Percentiles rank a stretch among this genome's conserved stretches.
phyloP scores from a whole-genome alignment of 1,140 invertebrate genomes.

The Leptopilina boulardi region DNA sequence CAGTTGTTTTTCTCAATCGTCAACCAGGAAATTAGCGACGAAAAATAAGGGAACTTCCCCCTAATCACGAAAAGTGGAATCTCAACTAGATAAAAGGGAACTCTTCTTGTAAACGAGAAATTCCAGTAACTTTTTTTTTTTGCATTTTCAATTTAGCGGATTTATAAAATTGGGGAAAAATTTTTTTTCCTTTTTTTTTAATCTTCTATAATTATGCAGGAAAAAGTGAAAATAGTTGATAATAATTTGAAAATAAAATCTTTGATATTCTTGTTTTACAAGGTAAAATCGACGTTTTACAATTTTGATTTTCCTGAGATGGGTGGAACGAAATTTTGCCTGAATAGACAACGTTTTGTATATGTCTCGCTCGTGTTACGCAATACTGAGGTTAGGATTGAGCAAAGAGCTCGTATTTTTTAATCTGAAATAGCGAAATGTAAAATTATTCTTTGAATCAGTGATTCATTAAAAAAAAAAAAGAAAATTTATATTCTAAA shows the following conservation, averaged over 20 bases:
- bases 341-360: not conserved
- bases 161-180: too few species aligned
- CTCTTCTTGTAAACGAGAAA: not conserved
- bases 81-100: slow-evolving; percentile 35
- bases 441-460: not conserved
- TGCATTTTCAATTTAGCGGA: not conserved
- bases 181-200: not conserved
- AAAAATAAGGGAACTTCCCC: slow-evolving; percentile 41
- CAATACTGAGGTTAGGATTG: not conserved
- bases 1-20: slow-evolving; percentile 65
- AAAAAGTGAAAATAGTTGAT: too few species aligned
- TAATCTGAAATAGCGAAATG: not conserved
- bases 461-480: not conserved
- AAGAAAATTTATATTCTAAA: too few species aligned
- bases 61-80: slow-evolving; percentile 40
- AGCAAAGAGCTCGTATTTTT: not conserved
- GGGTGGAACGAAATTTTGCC: slow-evolving; percentile 1
- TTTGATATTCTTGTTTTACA: not conserved
- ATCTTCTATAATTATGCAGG: not conserved
- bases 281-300: not conserved
- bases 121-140: not conserved
- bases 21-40: slow-evolving; percentile 63
- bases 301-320: slow-evolving; percentile 2
- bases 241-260: too few species aligned
- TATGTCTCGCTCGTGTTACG: not conserved